Conservation (phyloP, 2,888 invertebrate species). For the Microchrysa polita region DNA sequence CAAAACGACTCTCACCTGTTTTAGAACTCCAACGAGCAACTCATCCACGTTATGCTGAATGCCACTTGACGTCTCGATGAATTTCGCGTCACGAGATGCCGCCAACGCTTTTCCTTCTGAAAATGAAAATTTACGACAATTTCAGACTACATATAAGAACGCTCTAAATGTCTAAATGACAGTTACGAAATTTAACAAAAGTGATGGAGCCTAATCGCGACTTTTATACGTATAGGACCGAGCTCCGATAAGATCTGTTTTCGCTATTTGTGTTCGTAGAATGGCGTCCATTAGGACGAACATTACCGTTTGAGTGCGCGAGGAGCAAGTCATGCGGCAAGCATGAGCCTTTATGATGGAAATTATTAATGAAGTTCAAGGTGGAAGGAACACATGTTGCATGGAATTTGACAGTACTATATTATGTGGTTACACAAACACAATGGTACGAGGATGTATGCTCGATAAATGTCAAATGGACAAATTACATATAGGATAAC, state of each 20-base stretch:
- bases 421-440: no score
- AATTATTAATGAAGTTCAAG: neutral
- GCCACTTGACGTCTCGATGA: slow-evolving; percentile 95
- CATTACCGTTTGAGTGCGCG: neutral
- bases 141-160: slow-evolving; percentile 26
- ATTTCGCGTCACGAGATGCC: slow-evolving; percentile 88
- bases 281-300: slow-evolving; percentile 20
- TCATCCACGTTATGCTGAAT: slow-evolving; percentile 98
- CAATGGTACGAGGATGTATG: no score
- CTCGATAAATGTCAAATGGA: no score
- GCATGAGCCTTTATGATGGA: neutral
- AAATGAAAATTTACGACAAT: slow-evolving; percentile 48
- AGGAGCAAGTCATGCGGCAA: neutral
- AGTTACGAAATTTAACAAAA: slow-evolving; percentile 10
- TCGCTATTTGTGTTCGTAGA: neutral
- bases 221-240: neutral
- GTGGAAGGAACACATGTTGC: neutral
- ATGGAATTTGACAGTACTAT: neutral
- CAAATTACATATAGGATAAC: no score
- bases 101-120: slow-evolving; percentile 93
- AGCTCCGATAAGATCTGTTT: slow-evolving; percentile 28
- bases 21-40: slow-evolving; percentile 89
- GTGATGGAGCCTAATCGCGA: slow-evolving; percentile 21
- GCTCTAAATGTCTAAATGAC: no score
- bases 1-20: slow-evolving; percentile 70